Evolutionary conservation across 1,140 invertebrate genomes (phyloP).

Genomic region (Stegodyphus dumicola): DNA sequence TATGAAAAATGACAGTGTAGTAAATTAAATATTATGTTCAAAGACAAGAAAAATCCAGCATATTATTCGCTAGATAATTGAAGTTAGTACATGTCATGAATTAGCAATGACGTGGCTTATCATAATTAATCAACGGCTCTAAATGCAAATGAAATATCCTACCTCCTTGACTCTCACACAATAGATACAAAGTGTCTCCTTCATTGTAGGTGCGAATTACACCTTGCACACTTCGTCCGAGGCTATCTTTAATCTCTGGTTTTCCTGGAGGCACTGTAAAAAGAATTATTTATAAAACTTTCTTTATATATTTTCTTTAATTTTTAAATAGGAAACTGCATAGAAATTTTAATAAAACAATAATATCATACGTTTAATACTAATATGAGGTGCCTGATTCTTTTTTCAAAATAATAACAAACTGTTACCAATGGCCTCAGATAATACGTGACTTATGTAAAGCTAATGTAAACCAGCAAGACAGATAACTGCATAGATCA

Average conservation of each 20-base stretch:
- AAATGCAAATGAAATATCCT: conserved; percentile 67
- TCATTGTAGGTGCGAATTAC: conserved; percentile 87
- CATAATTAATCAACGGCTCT: background rate
- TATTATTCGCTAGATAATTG: background rate
- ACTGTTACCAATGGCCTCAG: no score
- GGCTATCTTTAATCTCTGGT: conserved; percentile 46
- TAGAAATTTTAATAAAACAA: no score
- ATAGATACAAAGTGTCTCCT: conserved; percentile 82
- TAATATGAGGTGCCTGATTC: no score
- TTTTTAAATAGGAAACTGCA: no score
- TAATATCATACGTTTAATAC: no score
- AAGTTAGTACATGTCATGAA: background rate
- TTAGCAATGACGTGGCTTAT: background rate
- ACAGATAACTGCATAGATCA: no score
- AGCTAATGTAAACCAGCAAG: no score
- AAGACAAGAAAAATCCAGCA: background rate
- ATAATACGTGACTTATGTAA: no score
- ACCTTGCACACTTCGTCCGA: conserved; percentile 80
- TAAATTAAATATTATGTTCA: background rate
- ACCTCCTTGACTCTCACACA: conserved; percentile 91
- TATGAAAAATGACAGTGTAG: background rate
- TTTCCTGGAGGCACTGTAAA: conserved; percentile 57
- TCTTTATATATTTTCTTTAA: no score
- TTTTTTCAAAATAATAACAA: no score
- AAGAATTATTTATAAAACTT: background rate